Evolutionary conservation across 2,888 invertebrate species (phyloP), one percentile per base, ranked within the genome.

Genomic region (Epiblema foenella): DNA sequence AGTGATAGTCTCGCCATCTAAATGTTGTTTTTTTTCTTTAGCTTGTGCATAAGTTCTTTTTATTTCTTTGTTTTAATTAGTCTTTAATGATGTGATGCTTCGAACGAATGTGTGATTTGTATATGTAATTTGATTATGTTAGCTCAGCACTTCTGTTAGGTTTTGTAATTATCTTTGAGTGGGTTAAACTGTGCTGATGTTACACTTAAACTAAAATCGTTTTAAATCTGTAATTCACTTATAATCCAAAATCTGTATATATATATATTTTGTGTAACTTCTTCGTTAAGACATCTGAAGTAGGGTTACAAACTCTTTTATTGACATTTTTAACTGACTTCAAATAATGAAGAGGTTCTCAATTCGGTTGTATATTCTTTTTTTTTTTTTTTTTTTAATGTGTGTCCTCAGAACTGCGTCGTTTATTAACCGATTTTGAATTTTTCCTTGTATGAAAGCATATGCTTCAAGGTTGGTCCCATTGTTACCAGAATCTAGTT

Each of bases 11-110:
- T 18, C 11, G 62, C 51, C 49, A 49, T 62, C 60, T 76, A 75
- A 60, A 42, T 77, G 80, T 83, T 89, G 86, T 86, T 85, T 79
- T 84, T n/a, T 83, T 83, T 84, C 8, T 80, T 79, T 83, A 70
- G 78, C 80, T 80, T 59, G 81, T 87, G 51, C 87, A 88, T 89
- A 90, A 85, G 89, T 89, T 90, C 89, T 85, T 85, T 79, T n/a
- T n/a, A n/a, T n/a, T 79, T 84, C 83, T 82, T 83, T 79, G 79
- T 77, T 75, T 77, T 77, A 75, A 73, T 72, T 29, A 78, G 75
- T 75, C 73, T 68, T 71, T 68, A 73, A 75, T 75, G 51, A 76
- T 80, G 82, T 81, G 81, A 81, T 78, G 79, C 76, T 80, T 78
- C 76, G 72, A 73, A 74, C 68, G 74, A 75, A 71, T 74, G 75